Evolutionary conservation across 2,888 invertebrate genomes (phyloP), one percentile per base, ranked within the genome.

Genomic region (Eristalis pertinax): DNA sequence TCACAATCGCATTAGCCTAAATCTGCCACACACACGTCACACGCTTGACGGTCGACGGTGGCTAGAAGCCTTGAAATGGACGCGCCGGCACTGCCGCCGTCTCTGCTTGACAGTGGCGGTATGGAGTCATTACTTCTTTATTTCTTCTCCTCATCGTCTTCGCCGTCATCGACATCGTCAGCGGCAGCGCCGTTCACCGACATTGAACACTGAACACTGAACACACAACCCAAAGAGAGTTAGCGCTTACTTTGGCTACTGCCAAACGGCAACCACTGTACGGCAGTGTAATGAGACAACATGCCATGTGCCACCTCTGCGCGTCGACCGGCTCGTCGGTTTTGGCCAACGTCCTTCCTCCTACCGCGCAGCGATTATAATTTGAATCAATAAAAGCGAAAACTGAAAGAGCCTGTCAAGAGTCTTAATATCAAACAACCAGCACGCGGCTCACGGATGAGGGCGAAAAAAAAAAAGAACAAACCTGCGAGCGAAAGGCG

Each of bases 1-100:
- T 79, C 64, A 87, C 87, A 87, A 87, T 87, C 87, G 87, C 87
- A 87, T 87, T 87, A 87, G 87, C 87, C 87, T 87, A 87, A 87
- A 87, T 87, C 87, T 87, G 87, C 68, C 86, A 83, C 75, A 83
- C 72, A 79, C 84, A 74, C 67, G 74, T 87, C 79, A 84, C 32
- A 32, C 64, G 67, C 32, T 58, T 75, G 50, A 26, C 41, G 43
- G 29, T 60, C 56, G 69, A 15, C 56, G 43, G 24, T 69, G 67
- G 77, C 74, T 73, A 74, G 64, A 86, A 86, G 86, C 86, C 86
- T 86, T 86, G 86, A 83, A 86, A 86, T 83, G 69, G 83, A 60
- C 60, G 60, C 60, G 83, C 50, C 50, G 50, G 19, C 50, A 19
- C 19, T 5, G 50, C 41, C 41, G 41, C 15, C n/a, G 43, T n/a